Evolutionary conservation across 2,797 vertebrate genomes (phyloP), one percentile per base, ranked within the genome.

Genomic region (Odontamblyopus rebecca): DNA sequence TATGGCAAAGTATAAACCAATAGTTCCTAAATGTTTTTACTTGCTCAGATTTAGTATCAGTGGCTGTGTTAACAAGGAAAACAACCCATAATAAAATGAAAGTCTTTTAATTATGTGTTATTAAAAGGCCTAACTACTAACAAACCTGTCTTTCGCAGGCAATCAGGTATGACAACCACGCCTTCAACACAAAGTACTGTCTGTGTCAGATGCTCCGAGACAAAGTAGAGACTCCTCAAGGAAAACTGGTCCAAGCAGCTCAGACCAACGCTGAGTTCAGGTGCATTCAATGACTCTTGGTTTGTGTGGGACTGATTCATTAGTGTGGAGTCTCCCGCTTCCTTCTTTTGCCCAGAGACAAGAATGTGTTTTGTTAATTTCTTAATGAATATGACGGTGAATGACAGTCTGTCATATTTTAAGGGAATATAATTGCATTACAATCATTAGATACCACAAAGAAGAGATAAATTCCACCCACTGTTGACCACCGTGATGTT

Each of bases 111-210:
- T 38, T 38, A 8, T 38, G 35, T 38, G 35, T 38, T 38, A 38
- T 32, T 18, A 32, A 50, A 53, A 56, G 41, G 2, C 23, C 3
- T 15, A 62, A 32, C 19, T 54, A 69, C 50, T 56, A 11, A 38
- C 38, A 26, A 12, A 26, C 23, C 11, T 38, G 6, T 78, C 11
- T 76, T 67, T 73, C 5, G 0, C 88, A 99, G 97, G 97, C 97
- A 2, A 93, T 98, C 75, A 92, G 89, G 62, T 99, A 97, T n/a
- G 94, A 98, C 57, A 99, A 98, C 90, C 92, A 98, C 70, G 95
- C 95, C 68, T 97, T 96, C 87, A 99, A 99, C 92, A 97, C 95
- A 2, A 99, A 99, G 84, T 99, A 99, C 86, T 99, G 97, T 76
- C 91, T 99, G 85, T 99, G 97, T 80, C 97, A 99, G 88, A 99